A percentile compares a stretch with the other conserved stretches of the same genome.
Evolutionary conservation across 1,140 invertebrate genomes (phyloP).

Genomic region (Tachypleus tridentatus): DNA sequence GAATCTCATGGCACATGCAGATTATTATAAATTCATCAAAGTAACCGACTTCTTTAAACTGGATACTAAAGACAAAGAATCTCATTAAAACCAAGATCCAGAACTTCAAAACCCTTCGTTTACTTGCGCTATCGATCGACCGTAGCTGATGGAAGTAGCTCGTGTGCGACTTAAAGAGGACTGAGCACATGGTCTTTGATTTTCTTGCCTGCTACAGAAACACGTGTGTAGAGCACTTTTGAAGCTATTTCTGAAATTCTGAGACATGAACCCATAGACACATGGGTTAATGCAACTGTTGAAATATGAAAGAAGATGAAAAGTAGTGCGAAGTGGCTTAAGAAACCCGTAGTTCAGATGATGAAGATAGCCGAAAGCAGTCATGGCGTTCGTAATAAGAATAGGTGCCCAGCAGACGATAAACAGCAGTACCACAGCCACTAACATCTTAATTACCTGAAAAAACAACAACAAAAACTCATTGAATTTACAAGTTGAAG

Average conservation of each 20-base stretch:
- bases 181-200: conserved; percentile 11
- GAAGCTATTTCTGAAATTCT: conserved; percentile 57
- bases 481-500: too few species aligned
- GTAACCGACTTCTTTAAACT: too few species aligned
- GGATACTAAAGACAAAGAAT: too few species aligned
- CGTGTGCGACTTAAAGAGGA: conserved; percentile 29
- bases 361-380: conserved; percentile 44
- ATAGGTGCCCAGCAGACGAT: conserved; percentile 53
- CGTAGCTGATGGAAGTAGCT: conserved; percentile 30
- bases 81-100: too few species aligned
- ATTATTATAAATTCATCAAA: too few species aligned
- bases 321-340: conserved; percentile 49
- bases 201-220: conserved; percentile 15
- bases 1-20: too few species aligned
- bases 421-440: conserved; percentile 55
- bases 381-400: conserved; percentile 52
- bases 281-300: conserved; percentile 66
- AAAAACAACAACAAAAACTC: not conserved
- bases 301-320: conserved; percentile 52
- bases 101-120: too few species aligned
- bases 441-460: conserved; percentile 57
- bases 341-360: conserved; percentile 38
- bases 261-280: conserved; percentile 68
- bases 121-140: conserved; percentile 10
- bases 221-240: conserved; percentile 36